Evolutionary conservation across 2,113 vertebrate genomes (phyloP), one percentile per base, ranked within the genome.

Genomic region (Catagonus wagneri): DNA sequence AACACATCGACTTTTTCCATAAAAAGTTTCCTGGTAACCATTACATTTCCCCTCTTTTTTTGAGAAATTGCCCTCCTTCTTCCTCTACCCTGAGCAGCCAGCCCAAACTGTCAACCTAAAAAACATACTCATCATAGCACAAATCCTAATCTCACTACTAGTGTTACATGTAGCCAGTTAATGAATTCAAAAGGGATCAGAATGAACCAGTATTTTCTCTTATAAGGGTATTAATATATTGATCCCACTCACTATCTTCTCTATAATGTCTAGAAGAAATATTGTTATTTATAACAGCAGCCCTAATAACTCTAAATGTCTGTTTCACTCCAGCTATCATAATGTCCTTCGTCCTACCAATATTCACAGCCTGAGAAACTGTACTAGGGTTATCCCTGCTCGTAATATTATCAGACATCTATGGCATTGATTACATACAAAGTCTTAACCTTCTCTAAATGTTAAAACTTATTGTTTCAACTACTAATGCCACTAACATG

Each of bases 381-480:
- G 69, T 10, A 29, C 58, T 39, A 27, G 25, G n/a, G n/a, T 39
- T 61, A 39, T 44, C 58, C 23, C 16, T 63, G 36, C 34, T 63
- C 19, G 58, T 39, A 63, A 63, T 20, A 44, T 17, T 29, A 63
- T 44, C 58, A 13, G 32, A 68, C 8, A 58, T 19, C 16, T 56
- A 96, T 0, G 95, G 92, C 0, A 58, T 65, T 5, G 96, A 97
- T 14, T 68, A 52, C 2, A 34, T 97, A 1, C 56, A 97, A 50
- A 93, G 58, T 76, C 22, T 96, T 1, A 98, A 90, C 16, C 63
- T 98, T 0, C 71, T 97, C 60, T 79, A 96, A 96, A 95, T 98
- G 97, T 27, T 97, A 97, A 98, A 97, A 95, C 84, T 95, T 0
- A 12, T 96, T 20, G 36, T 96, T 1, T 65, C 94, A 8, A 92